A percentile compares a stretch with the other conserved stretches of the same genome.
Conservation (phyloP, 1,140 invertebrate genomes). For the Sogatella furcifera region DNA sequence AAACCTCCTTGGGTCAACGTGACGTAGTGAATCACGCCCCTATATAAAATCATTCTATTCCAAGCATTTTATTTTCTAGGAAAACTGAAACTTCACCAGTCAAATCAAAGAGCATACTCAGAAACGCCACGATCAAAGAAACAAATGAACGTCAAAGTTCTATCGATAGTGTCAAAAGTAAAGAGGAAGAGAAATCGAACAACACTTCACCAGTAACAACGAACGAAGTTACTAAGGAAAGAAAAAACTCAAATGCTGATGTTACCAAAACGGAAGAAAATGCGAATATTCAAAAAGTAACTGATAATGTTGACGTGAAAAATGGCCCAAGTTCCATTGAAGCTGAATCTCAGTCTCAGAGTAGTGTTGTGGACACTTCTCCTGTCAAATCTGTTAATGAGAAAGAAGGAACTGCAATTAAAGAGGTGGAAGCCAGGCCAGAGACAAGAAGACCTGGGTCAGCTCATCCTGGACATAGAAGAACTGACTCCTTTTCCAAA, state of each 20-base stretch:
- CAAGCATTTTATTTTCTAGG: too few species aligned
- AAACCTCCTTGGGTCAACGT: too few species aligned
- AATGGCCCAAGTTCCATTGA: too few species aligned
- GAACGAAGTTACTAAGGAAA: neutral
- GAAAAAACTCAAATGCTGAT: neutral
- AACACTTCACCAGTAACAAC: neutral
- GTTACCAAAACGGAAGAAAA: constrained; percentile 1
- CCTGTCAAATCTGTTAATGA: neutral
- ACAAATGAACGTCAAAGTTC: too few species aligned
- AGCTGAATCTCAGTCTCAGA: neutral
- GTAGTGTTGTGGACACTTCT: neutral
- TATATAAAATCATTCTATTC: too few species aligned
- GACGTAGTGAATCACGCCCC: too few species aligned
- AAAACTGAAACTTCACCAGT: too few species aligned
- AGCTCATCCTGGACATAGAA: neutral
- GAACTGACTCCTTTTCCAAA: neutral
- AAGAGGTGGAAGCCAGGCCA: constrained; percentile 22
- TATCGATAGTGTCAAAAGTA: too few species aligned
- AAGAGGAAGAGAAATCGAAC: neutral
- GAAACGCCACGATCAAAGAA: too few species aligned
- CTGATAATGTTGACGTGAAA: neutral
- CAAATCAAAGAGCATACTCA: too few species aligned
- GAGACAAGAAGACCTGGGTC: constrained; percentile 1
- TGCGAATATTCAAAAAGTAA: constrained; percentile 1
- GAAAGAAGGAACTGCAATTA: constrained; percentile 26